Percentiles rank a stretch among this genome's conserved stretches.
phyloP scores from a whole-genome alignment of 2,113 vertebrate species.

The Psilopogon haemacephalus region DNA sequence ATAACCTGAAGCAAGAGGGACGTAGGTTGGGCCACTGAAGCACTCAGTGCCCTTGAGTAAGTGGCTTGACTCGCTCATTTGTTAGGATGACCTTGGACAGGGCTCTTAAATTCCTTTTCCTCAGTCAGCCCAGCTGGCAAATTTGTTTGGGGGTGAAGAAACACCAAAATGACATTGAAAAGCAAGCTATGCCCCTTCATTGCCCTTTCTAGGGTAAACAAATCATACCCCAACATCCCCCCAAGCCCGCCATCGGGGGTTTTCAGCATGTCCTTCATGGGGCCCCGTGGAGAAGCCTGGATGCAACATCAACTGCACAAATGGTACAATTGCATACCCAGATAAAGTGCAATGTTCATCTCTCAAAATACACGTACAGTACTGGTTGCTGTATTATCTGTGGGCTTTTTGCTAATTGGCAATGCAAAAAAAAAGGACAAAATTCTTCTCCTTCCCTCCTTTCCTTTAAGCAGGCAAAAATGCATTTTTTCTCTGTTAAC shows the following conservation, averaged over 20 bases:
- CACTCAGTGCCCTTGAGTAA: slow-evolving; percentile 67
- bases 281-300: slow-evolving; percentile 63
- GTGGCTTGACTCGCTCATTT: slow-evolving; percentile 64
- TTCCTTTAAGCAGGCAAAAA: not conserved
- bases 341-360: not conserved
- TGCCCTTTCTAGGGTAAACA: slow-evolving; percentile 71
- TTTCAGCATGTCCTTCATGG: slow-evolving; percentile 53
- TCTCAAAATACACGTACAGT: slow-evolving; percentile 53
- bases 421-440: slow-evolving; percentile 57
- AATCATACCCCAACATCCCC: slow-evolving; percentile 45
- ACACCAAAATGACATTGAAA: slow-evolving; percentile 69
- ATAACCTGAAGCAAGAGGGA: slow-evolving; percentile 59
- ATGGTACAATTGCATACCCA: slow-evolving; percentile 4
- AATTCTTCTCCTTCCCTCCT: not conserved
- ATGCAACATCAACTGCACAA: slow-evolving; percentile 46
- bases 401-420: slow-evolving; percentile 36
- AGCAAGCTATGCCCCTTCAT: slow-evolving; percentile 60
- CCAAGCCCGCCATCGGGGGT: not conserved
- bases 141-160: slow-evolving; percentile 56
- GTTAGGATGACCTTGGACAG: slow-evolving; percentile 74
- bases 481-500: not conserved
- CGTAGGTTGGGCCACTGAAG: slow-evolving; percentile 1
- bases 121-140: slow-evolving; percentile 58
- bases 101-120: slow-evolving; percentile 71
- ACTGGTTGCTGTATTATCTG: slow-evolving; percentile 40